Base-by-base conservation (phyloP, 2,888 invertebrate genomes). In the Latrodectus elegans region DNA sequence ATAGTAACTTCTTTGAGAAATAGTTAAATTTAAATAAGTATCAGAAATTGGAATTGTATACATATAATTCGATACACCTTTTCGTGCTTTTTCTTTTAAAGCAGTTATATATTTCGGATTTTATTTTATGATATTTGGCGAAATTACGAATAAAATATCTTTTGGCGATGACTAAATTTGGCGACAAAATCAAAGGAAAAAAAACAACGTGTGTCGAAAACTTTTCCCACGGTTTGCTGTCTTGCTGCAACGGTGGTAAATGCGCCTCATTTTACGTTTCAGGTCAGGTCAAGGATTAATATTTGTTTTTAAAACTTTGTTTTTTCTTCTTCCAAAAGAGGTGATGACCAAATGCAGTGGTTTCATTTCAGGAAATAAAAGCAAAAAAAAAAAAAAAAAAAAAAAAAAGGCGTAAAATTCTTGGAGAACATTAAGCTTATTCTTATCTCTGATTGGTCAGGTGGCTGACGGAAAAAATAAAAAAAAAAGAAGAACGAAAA, bases 381-480 rank as follows among this genome's bases (percentile, higher is more conserved):
- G n/a, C 17, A 12, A 38, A 64, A 14, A 74, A 38, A 70, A 15
- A 67, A 15, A 17, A n/a, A 26, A 12, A 38, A 64, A 14, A 74
- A 38, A 70, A 15, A 67, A 15, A 17, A n/a, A 26, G 26, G n/a
- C 12, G n/a, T 15, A 15, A 60, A 60, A 60, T 60, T 15, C 60
- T 15, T 60, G 12, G 14, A 15, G 12, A 12, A 60, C 12, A 60
- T 60, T 60, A 60, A 60, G 74, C n/a, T 26, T 10, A 55, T 72
- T 65, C 79, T 79, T 85, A 80, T 85, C 85, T 53, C 51, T 60
- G 52, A 70, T 72, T 79, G 79, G 79, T 85, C 79, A 85, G 85
- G 85, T 85, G 85, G 78, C 79, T 79, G 85, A 79, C 79, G 85
- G 12, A 60, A 60, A 60, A 60, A 60, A 60, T 4, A 60, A 60